These are phyloP conservation scores for Drosophila ochracea DNA, from an alignment of 2,888 invertebrate species.

Conservation along the genomic window DNA sequence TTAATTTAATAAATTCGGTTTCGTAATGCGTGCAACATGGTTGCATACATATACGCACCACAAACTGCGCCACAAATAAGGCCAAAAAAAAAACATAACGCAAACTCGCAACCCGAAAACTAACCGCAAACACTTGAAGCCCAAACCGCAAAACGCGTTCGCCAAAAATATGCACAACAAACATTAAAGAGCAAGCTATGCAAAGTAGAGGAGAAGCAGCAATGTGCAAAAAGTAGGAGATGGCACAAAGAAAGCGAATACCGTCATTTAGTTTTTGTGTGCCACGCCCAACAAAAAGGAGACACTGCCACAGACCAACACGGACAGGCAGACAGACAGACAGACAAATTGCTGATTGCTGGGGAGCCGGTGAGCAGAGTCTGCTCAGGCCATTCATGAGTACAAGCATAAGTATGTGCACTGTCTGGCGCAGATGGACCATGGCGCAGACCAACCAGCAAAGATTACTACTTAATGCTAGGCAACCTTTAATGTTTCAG, in stretches of 20 bases:
- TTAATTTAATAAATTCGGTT: conserved; percentile 60
- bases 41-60: conserved; percentile 56
- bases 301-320: conserved; percentile 11
- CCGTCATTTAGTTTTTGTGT: conserved; percentile 36
- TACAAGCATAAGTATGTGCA: conserved; percentile 7
- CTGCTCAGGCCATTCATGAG: conserved; percentile 23
- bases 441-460: conserved; percentile 21
- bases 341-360: conserved; percentile 10
- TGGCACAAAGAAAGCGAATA: conserved; percentile 38
- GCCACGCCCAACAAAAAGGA: conserved; percentile 36
- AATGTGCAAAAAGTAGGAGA: background rate
- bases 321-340: conserved; percentile 6
- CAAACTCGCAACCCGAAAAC: conserved; percentile 46
- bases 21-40: conserved; percentile 23
- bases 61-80: conserved; percentile 57
- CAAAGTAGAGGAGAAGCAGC: conserved; percentile 5
- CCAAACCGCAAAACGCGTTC: conserved; percentile 47
- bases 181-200: conserved; percentile 36
- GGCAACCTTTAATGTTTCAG: conserved; percentile 4
- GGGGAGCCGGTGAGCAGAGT: conserved; percentile 9
- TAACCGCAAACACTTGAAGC: conserved; percentile 49
- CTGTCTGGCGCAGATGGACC: conserved; percentile 5
- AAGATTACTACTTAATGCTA: conserved; percentile 6
- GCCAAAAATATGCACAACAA: conserved; percentile 73
- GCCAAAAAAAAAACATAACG: conserved; percentile 52